Evolutionary conservation across 2,888 invertebrate species (phyloP), one percentile per base, ranked within the genome.

Genomic region (Drosophila mulleri): DNA sequence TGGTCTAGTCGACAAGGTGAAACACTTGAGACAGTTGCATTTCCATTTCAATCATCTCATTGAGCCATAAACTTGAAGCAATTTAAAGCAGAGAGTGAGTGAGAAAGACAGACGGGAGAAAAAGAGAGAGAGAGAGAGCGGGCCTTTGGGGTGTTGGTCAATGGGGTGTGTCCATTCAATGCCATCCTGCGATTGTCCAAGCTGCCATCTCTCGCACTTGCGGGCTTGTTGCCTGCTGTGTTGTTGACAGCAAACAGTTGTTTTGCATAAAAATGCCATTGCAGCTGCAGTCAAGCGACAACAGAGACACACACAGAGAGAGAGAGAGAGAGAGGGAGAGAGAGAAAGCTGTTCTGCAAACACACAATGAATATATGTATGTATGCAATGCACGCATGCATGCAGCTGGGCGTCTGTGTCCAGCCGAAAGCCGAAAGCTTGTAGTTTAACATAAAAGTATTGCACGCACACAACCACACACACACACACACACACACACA

Each of bases 201-300:
- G 54, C 70, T 66, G 66, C 32, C 16, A 1, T 42, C 29, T 14
- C n/a, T 14, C 44, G 14, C 9, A 26, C 23, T 6, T 9, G 26
- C 52, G 62, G 57, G 59, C 53, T 67, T 60, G 80, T 67, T 59
- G 53, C 69, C 74, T 76, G 88, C 68, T 83, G 83, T 85, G 86
- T 68, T 70, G 84, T 72, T 88, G 85, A 86, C 89, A 86, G 87
- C 87, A 87, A 88, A 86, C 89, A 88, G 87, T 86, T 86, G 89
- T 88, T 86, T 86, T 86, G 89, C 86, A 86, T 86, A 89, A 88
- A 86, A 89, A 86, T 81, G 74, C 88, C 75, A 80, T 84, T 85
- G 85, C 85, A 80, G 75, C 56, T 84, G 82, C 83, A 84, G 66
- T 53, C 57, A 50, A 62, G 59, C 64, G 77, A 52, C 50, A 61